Percentiles rank a stretch among this genome's conserved stretches.
These are phyloP conservation scores for Frankliniella intonsa DNA, from an alignment of 2,888 invertebrate species.

Conservation along the genomic window DNA sequence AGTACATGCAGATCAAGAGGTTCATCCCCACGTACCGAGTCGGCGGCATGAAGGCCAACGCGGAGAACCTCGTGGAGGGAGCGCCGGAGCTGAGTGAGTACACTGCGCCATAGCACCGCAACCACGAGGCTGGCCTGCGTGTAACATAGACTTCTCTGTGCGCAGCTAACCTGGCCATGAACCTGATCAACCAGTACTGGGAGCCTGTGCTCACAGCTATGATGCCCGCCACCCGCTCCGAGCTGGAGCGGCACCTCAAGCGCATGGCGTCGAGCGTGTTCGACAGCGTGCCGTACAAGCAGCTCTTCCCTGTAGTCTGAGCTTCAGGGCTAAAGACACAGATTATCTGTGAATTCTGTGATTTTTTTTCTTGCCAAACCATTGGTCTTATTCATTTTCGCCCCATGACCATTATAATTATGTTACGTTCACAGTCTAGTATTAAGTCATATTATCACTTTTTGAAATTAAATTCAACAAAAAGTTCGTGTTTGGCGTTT, in stretches of 20 bases:
- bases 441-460: too few relatives aligned
- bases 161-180: neutral
- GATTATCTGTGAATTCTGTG: too few relatives aligned
- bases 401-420: too few relatives aligned
- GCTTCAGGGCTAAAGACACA: neutral
- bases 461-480: too few relatives aligned
- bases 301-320: neutral
- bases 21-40: conserved; percentile 44
- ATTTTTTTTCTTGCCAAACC: too few relatives aligned
- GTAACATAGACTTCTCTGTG: neutral
- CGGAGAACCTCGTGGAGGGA: conserved; percentile 2
- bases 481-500: too few relatives aligned
- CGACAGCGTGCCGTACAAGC: conserved; percentile 9
- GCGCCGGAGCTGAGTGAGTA: conserved; percentile 3
- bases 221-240: neutral
- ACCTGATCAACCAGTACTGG: conserved; percentile 24
- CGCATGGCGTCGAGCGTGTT: neutral
- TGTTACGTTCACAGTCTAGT: too few relatives aligned
- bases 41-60: neutral
- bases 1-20: conserved; percentile 52
- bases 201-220: conserved; percentile 1
- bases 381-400: too few relatives aligned
- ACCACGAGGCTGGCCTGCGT: too few relatives aligned
- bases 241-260: conserved; percentile 11
- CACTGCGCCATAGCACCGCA: too few relatives aligned